phyloP scores from a whole-genome alignment of 2,113 vertebrate species.

The Psettodes erumei region DNA sequence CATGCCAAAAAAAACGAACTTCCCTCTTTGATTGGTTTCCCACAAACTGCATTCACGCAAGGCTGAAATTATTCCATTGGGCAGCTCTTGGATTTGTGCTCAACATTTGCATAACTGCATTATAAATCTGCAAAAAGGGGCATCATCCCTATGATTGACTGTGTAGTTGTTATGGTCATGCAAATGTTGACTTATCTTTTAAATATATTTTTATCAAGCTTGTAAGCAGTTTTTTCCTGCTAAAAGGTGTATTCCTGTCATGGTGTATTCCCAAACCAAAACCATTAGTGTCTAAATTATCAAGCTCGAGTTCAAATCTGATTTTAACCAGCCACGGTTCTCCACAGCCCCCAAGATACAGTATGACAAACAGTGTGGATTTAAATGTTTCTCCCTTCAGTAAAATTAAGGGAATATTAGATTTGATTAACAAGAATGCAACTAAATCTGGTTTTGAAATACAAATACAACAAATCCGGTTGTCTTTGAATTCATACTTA shows the following conservation, averaged over 20 bases:
- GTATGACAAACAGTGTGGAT: too few relatives aligned
- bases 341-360: too few relatives aligned
- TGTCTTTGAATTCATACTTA: not conserved
- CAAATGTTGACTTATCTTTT: too few relatives aligned
- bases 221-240: too few relatives aligned
- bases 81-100: not conserved
- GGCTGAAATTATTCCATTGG: not conserved
- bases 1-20: slow-evolving; percentile 2
- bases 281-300: too few relatives aligned
- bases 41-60: slow-evolving; percentile 6
- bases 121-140: not conserved
- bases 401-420: too few relatives aligned
- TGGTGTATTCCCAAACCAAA: too few relatives aligned
- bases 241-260: too few relatives aligned
- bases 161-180: not conserved
- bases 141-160: not conserved
- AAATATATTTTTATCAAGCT: not conserved
- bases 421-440: too few relatives aligned
- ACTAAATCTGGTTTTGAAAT: not conserved
- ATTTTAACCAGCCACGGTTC: too few relatives aligned
- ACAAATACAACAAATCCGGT: not conserved
- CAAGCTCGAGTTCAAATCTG: too few relatives aligned
- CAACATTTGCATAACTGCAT: not conserved
- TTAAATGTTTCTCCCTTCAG: too few relatives aligned
- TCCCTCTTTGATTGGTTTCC: slow-evolving; percentile 9